Evolutionary conservation across 1,140 invertebrate genomes (phyloP).

Genomic region (Wiebesia pumilae): DNA sequence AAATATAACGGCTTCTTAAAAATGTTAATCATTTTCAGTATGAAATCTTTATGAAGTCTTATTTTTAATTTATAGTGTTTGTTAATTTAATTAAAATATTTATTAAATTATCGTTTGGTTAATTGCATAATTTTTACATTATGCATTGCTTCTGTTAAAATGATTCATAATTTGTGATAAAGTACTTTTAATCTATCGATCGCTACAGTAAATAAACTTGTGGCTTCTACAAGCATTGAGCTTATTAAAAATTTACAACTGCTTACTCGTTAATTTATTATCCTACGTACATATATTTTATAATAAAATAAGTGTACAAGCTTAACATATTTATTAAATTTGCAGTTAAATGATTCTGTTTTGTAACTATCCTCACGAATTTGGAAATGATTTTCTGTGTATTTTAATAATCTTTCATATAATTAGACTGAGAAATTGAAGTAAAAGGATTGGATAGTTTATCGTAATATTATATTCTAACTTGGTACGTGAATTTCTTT

Average conservation of each 20-base stretch:
- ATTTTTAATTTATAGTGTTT: not conserved
- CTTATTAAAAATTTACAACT: not conserved
- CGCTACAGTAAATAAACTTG: not conserved
- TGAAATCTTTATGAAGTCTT: no score
- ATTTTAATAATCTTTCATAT: not conserved
- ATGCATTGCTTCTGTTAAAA: not conserved
- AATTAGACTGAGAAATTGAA: not conserved
- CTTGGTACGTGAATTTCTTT: not conserved
- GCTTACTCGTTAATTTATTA: not conserved
- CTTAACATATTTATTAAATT: not conserved
- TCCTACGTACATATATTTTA: not conserved
- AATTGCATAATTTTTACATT: not conserved
- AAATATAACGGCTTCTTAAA: no score
- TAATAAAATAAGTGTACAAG: not conserved
- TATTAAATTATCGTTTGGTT: not conserved
- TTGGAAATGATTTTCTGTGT: no score
- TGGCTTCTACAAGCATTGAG: not conserved
- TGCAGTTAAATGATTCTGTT: not conserved
- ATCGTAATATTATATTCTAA: not conserved
- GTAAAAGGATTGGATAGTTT: not conserved
- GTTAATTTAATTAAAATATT: not conserved
- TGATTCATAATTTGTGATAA: not conserved
- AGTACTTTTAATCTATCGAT: not conserved
- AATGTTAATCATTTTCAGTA: no score
- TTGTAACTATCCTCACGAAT: no score